Evolutionary conservation across 2,888 invertebrate genomes (phyloP).

Genomic region (Tachina fera): DNA sequence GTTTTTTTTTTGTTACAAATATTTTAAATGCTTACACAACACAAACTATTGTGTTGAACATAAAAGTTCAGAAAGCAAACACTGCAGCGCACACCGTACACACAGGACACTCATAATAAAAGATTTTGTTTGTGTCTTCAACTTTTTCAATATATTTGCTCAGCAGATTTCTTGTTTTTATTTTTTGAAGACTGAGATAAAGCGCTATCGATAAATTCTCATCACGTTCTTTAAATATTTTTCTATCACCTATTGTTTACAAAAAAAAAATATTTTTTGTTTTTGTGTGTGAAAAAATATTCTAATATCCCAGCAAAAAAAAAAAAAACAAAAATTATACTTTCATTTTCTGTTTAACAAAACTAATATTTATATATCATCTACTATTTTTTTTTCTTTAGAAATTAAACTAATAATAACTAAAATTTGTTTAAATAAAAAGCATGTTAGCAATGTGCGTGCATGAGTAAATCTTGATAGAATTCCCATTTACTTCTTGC

Average conservation of each 20-base stretch:
- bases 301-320: slow-evolving; percentile 5
- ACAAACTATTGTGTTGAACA: slow-evolving; percentile 56
- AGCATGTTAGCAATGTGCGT: no score
- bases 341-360: not conserved
- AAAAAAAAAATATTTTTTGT: slow-evolving; percentile 37
- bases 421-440: not conserved
- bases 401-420: no score
- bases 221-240: slow-evolving; percentile 82
- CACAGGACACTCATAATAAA: slow-evolving; percentile 23
- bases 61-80: slow-evolving; percentile 22
- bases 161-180: slow-evolving; percentile 9
- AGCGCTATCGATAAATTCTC: slow-evolving; percentile 79
- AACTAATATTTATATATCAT: not conserved
- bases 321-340: not conserved
- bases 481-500: no score
- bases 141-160: slow-evolving; percentile 38
- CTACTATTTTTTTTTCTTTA: not conserved
- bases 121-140: slow-evolving; percentile 39
- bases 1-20: slow-evolving; percentile 30
- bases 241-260: slow-evolving; percentile 76
- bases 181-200: slow-evolving; percentile 6
- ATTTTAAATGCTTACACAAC: slow-evolving; percentile 1
- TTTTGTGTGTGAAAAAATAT: slow-evolving; percentile 6
- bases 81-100: not conserved
- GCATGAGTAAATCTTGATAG: no score